phyloP scores from a whole-genome alignment of 2,113 vertebrate species.

The Mirounga angustirostris region DNA sequence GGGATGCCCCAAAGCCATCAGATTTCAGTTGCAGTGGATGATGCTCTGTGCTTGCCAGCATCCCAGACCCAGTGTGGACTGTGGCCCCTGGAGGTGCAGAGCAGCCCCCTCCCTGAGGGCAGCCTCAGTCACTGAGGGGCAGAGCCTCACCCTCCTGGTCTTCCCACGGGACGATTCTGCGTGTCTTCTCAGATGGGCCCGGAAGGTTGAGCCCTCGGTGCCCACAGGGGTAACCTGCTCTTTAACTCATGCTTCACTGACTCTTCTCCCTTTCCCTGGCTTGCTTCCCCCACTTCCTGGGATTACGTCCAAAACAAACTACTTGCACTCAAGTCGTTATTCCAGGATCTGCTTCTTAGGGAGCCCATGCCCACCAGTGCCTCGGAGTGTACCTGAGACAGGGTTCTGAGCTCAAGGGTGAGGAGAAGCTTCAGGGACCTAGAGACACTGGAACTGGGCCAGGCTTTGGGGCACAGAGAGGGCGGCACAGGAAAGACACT shows the following conservation, averaged over 20 bases:
- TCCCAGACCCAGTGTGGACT: background rate
- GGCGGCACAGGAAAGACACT: background rate
- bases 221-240: background rate
- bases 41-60: background rate
- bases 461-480: background rate
- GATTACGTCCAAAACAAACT: background rate
- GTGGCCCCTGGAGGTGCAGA: background rate
- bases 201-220: too few species aligned
- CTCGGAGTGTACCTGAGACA: background rate
- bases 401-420: background rate
- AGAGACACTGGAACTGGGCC: too few species aligned
- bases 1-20: fast-evolving
- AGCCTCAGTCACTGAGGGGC: background rate
- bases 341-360: background rate
- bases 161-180: fast-evolving
- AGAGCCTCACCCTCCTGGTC: background rate
- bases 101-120: too few species aligned
- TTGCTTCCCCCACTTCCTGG: background rate
- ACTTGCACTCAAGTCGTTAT: background rate
- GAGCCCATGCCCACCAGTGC: background rate
- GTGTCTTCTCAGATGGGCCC: background rate
- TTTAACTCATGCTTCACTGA: background rate
- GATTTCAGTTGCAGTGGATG: background rate
- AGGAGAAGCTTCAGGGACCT: background rate
- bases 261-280: background rate